A percentile compares a stretch with the other conserved stretches of the same genome.
These are phyloP conservation scores for Ennomos quercinarius DNA, from an alignment of 2,888 invertebrate genomes.

Conservation along the genomic window DNA sequence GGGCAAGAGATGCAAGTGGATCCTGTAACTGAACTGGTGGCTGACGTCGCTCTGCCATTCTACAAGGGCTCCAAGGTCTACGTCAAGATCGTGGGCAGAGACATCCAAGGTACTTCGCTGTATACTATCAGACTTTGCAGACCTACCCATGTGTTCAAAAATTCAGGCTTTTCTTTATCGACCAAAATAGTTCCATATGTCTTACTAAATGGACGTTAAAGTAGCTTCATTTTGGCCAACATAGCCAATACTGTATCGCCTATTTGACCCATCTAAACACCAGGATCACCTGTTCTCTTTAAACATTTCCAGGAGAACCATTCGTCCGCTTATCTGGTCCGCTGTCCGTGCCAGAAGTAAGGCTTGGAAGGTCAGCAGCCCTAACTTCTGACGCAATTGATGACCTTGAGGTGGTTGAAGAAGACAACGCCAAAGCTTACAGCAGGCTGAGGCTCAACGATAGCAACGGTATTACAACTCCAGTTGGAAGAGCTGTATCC, in stretches of 20 bases:
- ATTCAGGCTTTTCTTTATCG: no score
- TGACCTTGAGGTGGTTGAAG: constrained; percentile 63
- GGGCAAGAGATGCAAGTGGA: constrained; percentile 47
- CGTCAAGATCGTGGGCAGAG: constrained; percentile 74
- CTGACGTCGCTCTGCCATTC: constrained; percentile 62
- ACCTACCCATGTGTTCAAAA: no score
- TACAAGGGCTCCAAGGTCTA: constrained; percentile 66
- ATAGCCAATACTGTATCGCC: no score
- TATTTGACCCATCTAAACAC: no score
- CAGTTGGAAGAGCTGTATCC: constrained; percentile 57
- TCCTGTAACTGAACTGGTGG: constrained; percentile 53
- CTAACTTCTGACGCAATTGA: constrained; percentile 57
- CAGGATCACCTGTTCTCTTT: no score
- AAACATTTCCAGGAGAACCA: constrained; percentile 64
- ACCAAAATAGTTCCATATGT: no score
- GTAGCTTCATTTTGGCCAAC: no score
- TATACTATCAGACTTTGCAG: not conserved
- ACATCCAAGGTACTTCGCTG: constrained; percentile 61
- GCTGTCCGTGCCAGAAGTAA: constrained; percentile 60
- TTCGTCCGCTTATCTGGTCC: constrained; percentile 74
- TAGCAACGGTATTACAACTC: constrained; percentile 42
- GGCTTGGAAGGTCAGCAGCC: constrained; percentile 66
- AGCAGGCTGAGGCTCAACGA: constrained; percentile 57
- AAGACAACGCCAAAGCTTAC: constrained; percentile 53
- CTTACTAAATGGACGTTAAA: no score